A percentile compares a stretch with the other conserved stretches of the same genome.
These are phyloP conservation scores for Drosophila anceps DNA, from an alignment of 2,888 invertebrate genomes.

Conservation along the genomic window DNA sequence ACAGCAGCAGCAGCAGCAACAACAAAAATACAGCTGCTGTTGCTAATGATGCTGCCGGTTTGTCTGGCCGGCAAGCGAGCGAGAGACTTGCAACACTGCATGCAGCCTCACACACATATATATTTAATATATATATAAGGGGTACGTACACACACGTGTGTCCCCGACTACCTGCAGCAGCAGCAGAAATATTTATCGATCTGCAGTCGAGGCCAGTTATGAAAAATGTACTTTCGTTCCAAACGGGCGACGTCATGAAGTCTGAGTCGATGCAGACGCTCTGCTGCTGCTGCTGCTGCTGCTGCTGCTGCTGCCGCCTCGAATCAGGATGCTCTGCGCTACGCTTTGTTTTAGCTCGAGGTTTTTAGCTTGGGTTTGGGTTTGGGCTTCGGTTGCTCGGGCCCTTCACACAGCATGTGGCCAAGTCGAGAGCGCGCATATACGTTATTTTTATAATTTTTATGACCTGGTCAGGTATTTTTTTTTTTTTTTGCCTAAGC, in stretches of 20 bases:
- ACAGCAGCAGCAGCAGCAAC: constrained; percentile 35
- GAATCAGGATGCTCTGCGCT: constrained; percentile 5
- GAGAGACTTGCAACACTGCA: constrained; percentile 21
- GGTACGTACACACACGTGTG: no score
- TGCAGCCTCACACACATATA: neutral
- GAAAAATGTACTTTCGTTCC: constrained; percentile 79
- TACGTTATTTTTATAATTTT: constrained; percentile 73
- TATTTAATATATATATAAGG: no score
- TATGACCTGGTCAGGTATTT: constrained; percentile 72
- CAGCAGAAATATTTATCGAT: constrained; percentile 67
- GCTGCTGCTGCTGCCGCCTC: neutral
- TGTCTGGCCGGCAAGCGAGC: constrained; percentile 63
- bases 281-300: neutral
- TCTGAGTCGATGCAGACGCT: constrained; percentile 55
- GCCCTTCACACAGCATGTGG: constrained; percentile 73
- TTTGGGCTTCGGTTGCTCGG: neutral
- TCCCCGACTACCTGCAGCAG: constrained; percentile 49
- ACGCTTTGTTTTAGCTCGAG: constrained; percentile 5
- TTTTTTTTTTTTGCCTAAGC: constrained; percentile 13
- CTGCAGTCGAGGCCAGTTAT: constrained; percentile 58
- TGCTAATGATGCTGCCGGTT: constrained; percentile 78
- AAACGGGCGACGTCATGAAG: constrained; percentile 74
- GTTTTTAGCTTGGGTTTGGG: neutral
- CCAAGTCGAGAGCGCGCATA: constrained; percentile 36
- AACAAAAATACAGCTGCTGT: no score